Evolutionary conservation across 64 coral and sea anemone genomes (phyloP), one percentile per base, ranked within the genome.

Genomic region (Porites lutea): DNA sequence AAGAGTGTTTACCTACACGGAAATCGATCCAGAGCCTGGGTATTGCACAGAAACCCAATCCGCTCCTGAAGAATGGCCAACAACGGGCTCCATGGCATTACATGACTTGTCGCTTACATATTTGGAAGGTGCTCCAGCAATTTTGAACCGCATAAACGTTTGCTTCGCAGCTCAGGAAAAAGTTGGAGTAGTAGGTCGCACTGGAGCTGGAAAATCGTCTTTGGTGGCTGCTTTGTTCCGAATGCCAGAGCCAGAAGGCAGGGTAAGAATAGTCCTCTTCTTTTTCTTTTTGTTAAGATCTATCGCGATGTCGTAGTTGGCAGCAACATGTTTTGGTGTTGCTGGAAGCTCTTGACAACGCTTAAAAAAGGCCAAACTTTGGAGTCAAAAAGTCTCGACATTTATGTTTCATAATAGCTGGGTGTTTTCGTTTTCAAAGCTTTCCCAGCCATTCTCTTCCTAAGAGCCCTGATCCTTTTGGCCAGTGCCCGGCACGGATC

Each of bases 131-230:
- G 79, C 76, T 14, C 71, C 91, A 37, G 16, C 60, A 62, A 62
- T 66, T n/a, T 65, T 92, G 82, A 66, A 79, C 13, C 70, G 72
- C 6, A 74, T 94, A 20, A 89, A 15, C 54, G 48, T 79, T 52
- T 57, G 82, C 22, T 55, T 94, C 12, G 82, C 73, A 19, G 22
- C 86, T 43, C 45, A 72, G 14, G 87, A 94, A 43, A 94, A 77
- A 50, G 46, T 94, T 48, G 92, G 92, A 5, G 89, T 94, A 18
- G 92, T 64, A 12, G 92, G 92, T 61, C 75, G 87, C 51, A 94
- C 92, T 8, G 92, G 92, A 65, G 92, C 92, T 5, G 92, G 92
- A 2, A 94, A 94, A 65, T 94, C 92, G 7, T 94, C 86, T 19
- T 23, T 94, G 19, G 52, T 94, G 51, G 87, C 92, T 13, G 92